phyloP scores from a whole-genome alignment of 2,888 invertebrate genomes.

The Troilus luridus region DNA sequence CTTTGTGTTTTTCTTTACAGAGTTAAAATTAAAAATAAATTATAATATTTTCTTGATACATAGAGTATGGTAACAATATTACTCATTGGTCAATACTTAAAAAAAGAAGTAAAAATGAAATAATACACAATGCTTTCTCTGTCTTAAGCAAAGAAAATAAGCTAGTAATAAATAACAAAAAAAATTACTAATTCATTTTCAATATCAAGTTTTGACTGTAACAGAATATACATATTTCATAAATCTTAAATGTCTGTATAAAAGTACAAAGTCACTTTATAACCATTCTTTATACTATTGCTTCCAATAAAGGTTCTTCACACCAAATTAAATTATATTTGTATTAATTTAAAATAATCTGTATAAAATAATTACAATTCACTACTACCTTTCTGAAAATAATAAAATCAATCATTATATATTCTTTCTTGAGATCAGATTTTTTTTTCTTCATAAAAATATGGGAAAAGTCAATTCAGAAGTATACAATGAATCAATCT shows the following conservation, averaged over 20 bases:
- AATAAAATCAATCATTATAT: slow-evolving; percentile 1
- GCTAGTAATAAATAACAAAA: not conserved
- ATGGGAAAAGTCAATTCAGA: not conserved
- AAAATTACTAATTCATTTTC: not conserved
- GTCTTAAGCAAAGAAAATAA: not conserved
- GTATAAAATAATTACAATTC: not conserved
- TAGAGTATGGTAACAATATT: too few species aligned
- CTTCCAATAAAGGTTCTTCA: slow-evolving; percentile 17
- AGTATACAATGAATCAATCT: slow-evolving; percentile 5
- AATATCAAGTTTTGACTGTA: not conserved
- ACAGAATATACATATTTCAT: not conserved
- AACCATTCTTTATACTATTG: not conserved
- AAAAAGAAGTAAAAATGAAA: not conserved
- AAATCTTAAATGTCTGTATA: slow-evolving; percentile 31
- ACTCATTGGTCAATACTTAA: too few species aligned
- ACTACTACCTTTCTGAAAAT: not conserved
- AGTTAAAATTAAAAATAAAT: too few species aligned
- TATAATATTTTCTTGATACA: too few species aligned
- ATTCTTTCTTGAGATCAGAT: not conserved
- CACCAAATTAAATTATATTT: not conserved
- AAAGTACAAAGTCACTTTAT: slow-evolving; percentile 31
- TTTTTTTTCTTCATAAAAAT: not conserved
- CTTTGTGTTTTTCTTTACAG: too few species aligned
- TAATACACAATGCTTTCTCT: not conserved
- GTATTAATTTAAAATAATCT: not conserved